Evolutionary conservation across 1,140 invertebrate genomes (phyloP), one percentile per base, ranked within the genome.

Genomic region (Drosophila serrata): DNA sequence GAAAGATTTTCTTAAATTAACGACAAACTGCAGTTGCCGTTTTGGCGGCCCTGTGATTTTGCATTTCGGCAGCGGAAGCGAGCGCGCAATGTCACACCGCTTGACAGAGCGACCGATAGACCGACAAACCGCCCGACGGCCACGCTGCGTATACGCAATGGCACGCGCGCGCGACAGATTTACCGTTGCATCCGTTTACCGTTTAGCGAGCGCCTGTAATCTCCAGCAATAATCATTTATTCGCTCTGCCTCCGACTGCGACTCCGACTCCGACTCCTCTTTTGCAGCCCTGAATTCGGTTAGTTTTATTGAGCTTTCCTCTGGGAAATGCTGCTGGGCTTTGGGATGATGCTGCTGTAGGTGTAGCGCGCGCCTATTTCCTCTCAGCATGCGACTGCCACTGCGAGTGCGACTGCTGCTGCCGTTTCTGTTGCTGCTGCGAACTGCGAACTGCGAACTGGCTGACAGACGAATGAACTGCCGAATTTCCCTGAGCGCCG

Each of bases 401-500:
- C 77, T 82, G 79, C 62, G 74, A 79, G 45, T 60, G 37, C 29
- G 57, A 33, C 63, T 24, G 33, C 45, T 11, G 45, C 57, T 22
- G 68, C 40, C 22, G 72, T 24, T 61, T 37, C 33, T 29, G 72
- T 24, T 61, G 40, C 33, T 65, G 53, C 40, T 31, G 37, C 24
- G 24, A 24, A 24, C 29, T 65, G 62, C 45, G 65, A 53, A 62
- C 79, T 65, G 61, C 63, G 67, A 79, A 63, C 85, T 64, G 78
- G 80, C 84, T 88, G 73, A 90, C 81, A 90, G 78, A 90, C 85
- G 85, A 90, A 90, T 90, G 86, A 90, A 79, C 60, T 75, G 78
- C 85, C 85, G 78, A 90, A 90, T 72, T 85, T 90, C 55, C 77
- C 62, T 90, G 85, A 90, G 85, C 85, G 85, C 37, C 70, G 74